A percentile compares a stretch with the other conserved stretches of the same genome.
These are phyloP conservation scores for Drosophila malerkotliana DNA, from an alignment of 1,140 invertebrate genomes.

Conservation along the genomic window DNA sequence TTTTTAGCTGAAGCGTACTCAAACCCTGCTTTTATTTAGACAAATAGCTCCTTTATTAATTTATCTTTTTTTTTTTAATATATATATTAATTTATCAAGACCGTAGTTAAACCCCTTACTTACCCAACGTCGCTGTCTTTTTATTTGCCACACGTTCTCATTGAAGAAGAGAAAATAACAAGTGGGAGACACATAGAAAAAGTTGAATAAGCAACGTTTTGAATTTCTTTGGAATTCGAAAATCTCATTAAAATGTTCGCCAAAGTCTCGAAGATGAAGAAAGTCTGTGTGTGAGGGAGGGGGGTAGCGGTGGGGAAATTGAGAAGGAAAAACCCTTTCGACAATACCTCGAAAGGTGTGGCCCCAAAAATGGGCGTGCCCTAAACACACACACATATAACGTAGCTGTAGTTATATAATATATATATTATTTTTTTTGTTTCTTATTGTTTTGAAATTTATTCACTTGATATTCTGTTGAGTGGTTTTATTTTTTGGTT, in stretches of 20 bases:
- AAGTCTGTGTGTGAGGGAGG: background rate
- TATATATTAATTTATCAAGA: too few species aligned
- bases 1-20: too few species aligned
- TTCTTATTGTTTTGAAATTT: constrained; percentile 17
- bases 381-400: background rate
- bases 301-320: background rate
- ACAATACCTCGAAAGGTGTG: constrained; percentile 1
- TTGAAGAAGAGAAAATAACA: background rate
- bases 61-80: too few species aligned
- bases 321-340: background rate
- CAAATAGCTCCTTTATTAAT: too few species aligned
- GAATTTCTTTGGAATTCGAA: constrained; percentile 71
- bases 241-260: constrained; percentile 75
- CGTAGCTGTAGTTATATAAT: background rate
- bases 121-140: too few species aligned
- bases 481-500: background rate
- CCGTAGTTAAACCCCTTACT: too few species aligned
- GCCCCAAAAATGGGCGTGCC: background rate
- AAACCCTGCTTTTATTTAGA: too few species aligned
- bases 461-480: constrained; percentile 5
- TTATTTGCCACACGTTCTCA: background rate
- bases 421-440: background rate
- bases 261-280: constrained; percentile 7
- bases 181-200: constrained; percentile 20
- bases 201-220: constrained; percentile 55